Conservation (phyloP, 2,113 vertebrate genomes). For the Urocitellus parryii region DNA sequence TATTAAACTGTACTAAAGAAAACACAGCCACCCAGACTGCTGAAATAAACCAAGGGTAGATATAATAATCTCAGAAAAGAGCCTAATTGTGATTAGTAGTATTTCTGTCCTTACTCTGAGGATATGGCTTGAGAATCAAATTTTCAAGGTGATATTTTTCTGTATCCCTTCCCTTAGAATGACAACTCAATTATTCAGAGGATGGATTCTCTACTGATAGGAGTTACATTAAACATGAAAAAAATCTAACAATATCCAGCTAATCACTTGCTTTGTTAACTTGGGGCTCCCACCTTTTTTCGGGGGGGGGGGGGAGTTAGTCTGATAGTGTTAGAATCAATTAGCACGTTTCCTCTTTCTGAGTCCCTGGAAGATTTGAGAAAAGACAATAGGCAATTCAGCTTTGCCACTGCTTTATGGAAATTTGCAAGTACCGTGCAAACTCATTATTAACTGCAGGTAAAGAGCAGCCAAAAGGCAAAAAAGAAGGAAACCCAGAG, state of each 20-base stretch:
- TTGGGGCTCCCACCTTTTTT: neutral
- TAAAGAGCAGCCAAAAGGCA: neutral
- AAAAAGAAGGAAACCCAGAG: neutral
- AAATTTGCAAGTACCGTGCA: neutral
- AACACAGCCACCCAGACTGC: neutral
- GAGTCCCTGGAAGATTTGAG: slow-evolving; percentile 18
- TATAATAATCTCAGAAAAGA: neutral
- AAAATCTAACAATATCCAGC: neutral
- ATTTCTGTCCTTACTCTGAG: slow-evolving; percentile 37
- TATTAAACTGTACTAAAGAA: neutral
- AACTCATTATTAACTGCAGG: neutral
- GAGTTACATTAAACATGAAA: too few relatives aligned
- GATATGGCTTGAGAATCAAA: slow-evolving; percentile 30
- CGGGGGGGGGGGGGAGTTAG: neutral
- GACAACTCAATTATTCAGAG: slow-evolving; percentile 65
- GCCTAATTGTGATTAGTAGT: neutral
- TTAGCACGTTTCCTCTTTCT: slow-evolving; percentile 52
- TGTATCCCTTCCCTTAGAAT: slow-evolving; percentile 21
- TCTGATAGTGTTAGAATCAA: slow-evolving; percentile 44
- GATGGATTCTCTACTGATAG: neutral
- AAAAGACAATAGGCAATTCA: slow-evolving; percentile 18
- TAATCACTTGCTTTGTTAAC: slow-evolving; percentile 66
- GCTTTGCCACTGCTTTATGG: neutral
- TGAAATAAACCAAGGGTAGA: neutral
- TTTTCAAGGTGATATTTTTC: slow-evolving; percentile 61